These are phyloP conservation scores for Phasianus colchicus DNA, from an alignment of 2,113 vertebrate species.

Conservation along the genomic window DNA sequence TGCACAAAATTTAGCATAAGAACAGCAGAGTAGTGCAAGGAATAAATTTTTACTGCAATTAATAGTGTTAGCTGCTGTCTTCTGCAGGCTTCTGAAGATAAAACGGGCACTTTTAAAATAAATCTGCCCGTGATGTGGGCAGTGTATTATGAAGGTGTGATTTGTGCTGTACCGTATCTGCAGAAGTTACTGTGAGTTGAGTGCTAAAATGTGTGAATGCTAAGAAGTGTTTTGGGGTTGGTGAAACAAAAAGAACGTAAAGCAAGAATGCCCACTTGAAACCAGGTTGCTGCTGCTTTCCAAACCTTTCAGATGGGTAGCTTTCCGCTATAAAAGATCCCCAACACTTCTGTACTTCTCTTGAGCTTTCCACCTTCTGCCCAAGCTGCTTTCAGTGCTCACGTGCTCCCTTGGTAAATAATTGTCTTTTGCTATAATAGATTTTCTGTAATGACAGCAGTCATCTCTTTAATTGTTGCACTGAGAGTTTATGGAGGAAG, in stretches of 20 bases:
- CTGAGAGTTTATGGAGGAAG: constrained; percentile 48
- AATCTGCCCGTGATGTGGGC: neutral
- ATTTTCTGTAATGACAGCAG: constrained; percentile 23
- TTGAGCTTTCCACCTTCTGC: constrained; percentile 24
- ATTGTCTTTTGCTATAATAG: constrained; percentile 32
- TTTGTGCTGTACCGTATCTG: neutral
- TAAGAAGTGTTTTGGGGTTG: neutral
- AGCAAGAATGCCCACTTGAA: neutral
- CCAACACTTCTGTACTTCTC: neutral
- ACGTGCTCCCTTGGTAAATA: constrained; percentile 20
- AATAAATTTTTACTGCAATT: neutral
- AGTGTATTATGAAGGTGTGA: rapidly evolving
- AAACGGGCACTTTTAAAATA: neutral
- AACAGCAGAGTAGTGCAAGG: neutral
- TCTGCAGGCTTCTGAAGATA: neutral
- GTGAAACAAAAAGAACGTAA: neutral
- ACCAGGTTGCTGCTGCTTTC: constrained; percentile 8
- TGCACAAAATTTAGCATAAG: neutral
- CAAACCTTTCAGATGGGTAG: neutral
- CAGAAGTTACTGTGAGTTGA: neutral
- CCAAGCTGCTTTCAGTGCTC: constrained; percentile 18
- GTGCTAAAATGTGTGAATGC: neutral
- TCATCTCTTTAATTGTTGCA: neutral
- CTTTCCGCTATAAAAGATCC: neutral
- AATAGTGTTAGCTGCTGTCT: neutral